These are phyloP conservation scores for Cataglyphis cursor DNA, from an alignment of 2,888 invertebrate genomes.

Conservation along the genomic window DNA sequence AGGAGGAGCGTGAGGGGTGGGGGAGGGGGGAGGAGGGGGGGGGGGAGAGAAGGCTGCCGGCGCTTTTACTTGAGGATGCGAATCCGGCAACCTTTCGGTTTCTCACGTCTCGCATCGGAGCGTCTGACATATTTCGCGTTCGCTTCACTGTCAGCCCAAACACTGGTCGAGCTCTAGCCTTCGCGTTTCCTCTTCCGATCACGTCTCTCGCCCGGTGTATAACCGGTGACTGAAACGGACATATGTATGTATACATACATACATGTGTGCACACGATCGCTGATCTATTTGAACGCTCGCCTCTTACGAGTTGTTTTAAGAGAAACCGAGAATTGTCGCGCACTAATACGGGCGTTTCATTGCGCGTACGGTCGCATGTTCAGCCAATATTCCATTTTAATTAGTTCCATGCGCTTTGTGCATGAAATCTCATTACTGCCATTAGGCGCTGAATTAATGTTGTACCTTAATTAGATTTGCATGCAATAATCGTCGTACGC, in stretches of 20 bases:
- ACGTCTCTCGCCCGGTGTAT: conserved; percentile 35
- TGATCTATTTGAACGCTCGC: neutral
- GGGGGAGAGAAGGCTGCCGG: neutral
- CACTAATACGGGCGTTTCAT: conserved; percentile 29
- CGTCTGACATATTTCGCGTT: conserved; percentile 55
- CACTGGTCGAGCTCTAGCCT: conserved; percentile 50
- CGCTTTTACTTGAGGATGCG: conserved; percentile 45
- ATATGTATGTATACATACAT: too few species aligned
- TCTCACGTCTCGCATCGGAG: conserved; percentile 52
- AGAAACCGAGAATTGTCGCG: conserved; percentile 42
- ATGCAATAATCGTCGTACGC: conserved; percentile 49
- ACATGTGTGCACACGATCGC: neutral
- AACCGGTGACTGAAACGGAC: conserved; percentile 34
- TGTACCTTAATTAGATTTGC: conserved; percentile 57
- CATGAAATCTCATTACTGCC: conserved; percentile 58
- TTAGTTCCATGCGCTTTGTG: conserved; percentile 58
- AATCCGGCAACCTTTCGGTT: conserved; percentile 55
- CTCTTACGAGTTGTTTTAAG: conserved; percentile 50
- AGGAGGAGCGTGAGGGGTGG: too few species aligned
- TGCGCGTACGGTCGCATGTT: conserved; percentile 39
- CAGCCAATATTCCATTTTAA: conserved; percentile 59
- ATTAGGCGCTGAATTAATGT: conserved; percentile 54
- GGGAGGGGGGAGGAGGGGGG: neutral
- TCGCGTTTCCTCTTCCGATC: conserved; percentile 52
- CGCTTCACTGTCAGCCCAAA: conserved; percentile 57